Evolutionary conservation across 1,140 invertebrate genomes (phyloP), one percentile per base, ranked within the genome.

Genomic region (Phocides pigmalion): DNA sequence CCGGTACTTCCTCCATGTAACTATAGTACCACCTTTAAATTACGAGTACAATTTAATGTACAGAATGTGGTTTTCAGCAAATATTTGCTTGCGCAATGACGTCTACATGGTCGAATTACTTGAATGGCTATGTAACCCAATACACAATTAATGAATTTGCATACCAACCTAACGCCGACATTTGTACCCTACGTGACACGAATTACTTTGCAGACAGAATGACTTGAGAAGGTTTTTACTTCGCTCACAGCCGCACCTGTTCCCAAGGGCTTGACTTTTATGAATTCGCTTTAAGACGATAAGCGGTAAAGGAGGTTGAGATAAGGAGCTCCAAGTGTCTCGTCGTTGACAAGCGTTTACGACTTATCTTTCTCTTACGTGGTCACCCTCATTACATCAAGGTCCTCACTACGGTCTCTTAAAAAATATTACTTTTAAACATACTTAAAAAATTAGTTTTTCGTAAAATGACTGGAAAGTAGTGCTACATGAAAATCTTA

Each of bases 101-200:
- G 28, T 20, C 32, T 49, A 14, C 22, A 39, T 19, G 49, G 50
- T 53, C 50, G 35, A 53, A 54, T 54, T 54, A 54, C 17, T 22
- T 15, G 25, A 56, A 54, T 5, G 19, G 9, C 51, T 42, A 56
- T 42, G 51, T 56, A 56, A 56, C 37, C 20, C 37, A 54, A 54
- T 54, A 54, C 35, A 53, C 51, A 54, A 41, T 58, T 17, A 44
- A 44, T 28, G 22, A 58, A 58, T 54, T 53, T 53, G 35, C 50
- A 54, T 54, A 54, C 51, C 6, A 22, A 54, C 35, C 17, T 56
- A 42, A 56, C 11, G 35, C 37, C 53, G 14, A 22, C 37, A 12
- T 42, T 56, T 42, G 17, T 41, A 42, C 19, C 22, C 16, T 41
- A 19, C 53, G 53, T 58, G 53, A 58, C 41, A 58, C 44, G 41